Conservation (phyloP, 1,140 invertebrate genomes). For the Anastrepha obliqua region DNA sequence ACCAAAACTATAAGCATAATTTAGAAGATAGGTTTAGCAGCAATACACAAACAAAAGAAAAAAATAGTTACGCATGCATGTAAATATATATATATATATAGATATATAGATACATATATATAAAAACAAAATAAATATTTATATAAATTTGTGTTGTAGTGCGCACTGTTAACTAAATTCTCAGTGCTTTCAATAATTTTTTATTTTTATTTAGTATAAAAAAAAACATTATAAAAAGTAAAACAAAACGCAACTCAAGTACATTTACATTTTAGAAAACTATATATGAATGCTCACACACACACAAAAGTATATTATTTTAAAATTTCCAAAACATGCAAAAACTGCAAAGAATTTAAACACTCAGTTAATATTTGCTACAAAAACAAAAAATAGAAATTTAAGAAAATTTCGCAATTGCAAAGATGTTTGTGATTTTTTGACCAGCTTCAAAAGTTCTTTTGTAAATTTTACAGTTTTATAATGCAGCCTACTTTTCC, state of each 20-base stretch:
- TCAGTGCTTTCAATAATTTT: background rate
- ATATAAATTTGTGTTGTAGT: constrained; percentile 17
- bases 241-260: constrained; percentile 13
- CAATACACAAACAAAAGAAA: background rate
- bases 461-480: constrained; percentile 53
- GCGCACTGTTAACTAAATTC: background rate
- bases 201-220: background rate
- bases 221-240: background rate
- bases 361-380: background rate
- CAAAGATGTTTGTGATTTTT: constrained; percentile 17
- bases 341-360: background rate
- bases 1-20: constrained; percentile 30
- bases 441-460: constrained; percentile 39
- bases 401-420: background rate
- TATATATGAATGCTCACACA: background rate
- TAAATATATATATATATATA: background rate
- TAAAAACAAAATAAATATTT: background rate
- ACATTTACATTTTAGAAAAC: background rate
- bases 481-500: constrained; percentile 45
- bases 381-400: background rate
- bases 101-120: background rate
- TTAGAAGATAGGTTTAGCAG: background rate
- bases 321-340: background rate
- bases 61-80: background rate
- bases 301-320: background rate